Conservation (phyloP, 2,797 vertebrate species). For the Sciaenops ocellatus region DNA sequence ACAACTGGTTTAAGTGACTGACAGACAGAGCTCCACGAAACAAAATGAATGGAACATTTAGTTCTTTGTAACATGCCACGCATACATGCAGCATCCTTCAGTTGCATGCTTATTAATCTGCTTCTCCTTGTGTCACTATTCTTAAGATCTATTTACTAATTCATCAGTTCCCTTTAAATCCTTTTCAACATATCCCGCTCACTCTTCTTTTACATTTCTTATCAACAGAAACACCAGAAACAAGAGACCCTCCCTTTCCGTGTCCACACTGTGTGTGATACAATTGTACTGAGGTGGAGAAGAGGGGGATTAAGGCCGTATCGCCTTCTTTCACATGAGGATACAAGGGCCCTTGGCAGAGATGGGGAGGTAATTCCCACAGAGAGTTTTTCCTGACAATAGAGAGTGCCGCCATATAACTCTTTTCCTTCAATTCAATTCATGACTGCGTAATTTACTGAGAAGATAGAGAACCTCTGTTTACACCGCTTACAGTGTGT, state of each 20-base stretch:
- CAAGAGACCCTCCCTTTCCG: conserved; percentile 21
- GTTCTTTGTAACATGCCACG: background rate
- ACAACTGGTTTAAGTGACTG: background rate
- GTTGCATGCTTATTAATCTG: background rate
- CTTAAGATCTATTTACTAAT: background rate
- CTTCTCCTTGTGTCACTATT: background rate
- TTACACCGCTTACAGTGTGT: conserved; percentile 9
- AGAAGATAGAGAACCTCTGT: background rate
- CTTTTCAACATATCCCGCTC: background rate
- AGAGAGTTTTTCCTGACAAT: conserved; percentile 47
- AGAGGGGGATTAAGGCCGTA: conserved; percentile 40
- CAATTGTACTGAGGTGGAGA: conserved; percentile 32
- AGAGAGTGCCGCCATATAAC: conserved; percentile 21
- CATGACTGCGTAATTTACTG: conserved; percentile 8
- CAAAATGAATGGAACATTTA: background rate
- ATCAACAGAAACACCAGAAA: conserved; percentile 12
- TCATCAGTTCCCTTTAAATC: conserved; percentile 6
- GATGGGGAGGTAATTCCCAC: conserved; percentile 19
- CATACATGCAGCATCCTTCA: background rate
- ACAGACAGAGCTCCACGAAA: background rate
- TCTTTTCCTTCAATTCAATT: conserved; percentile 21
- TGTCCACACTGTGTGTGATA: conserved; percentile 17
- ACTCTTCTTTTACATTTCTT: conserved; percentile 3
- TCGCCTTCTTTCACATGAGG: conserved; percentile 28
- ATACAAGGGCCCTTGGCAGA: conserved; percentile 37